Base-by-base conservation (phyloP, 2,888 invertebrate species). In the Odontocerum albicorne region DNA sequence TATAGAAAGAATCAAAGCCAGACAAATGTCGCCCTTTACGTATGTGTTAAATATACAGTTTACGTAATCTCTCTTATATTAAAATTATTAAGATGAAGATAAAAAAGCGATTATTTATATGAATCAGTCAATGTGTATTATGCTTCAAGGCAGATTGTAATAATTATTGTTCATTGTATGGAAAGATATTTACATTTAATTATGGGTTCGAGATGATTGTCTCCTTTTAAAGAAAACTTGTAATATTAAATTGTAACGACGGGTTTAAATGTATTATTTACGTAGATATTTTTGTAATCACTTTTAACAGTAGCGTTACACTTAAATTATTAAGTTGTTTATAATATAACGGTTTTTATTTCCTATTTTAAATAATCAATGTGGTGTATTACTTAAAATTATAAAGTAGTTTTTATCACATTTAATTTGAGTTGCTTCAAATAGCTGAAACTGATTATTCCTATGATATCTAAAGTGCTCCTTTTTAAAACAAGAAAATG, bases 101-200 rank as follows among this genome's bases (percentile, higher is more conserved):
- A 15, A 32, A 19, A 31, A 51, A 43, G 38, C 22, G 38, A 16
- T 15, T 32, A 8, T 8, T n/a, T 27, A 27, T 10, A 4, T 27
- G 27, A 7, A 27, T 27, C 27, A 27, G 27, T 27, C 10, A 27
- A 10, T 10, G 27, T 27, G 10, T 7, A 4, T 27, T 27, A 27
- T 27, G 45, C 31, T 32, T 31, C 27, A 10, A 17, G 52, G 35
- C 38, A 32, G 22, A n/a, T 45, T 38, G 38, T 45, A 45, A 46
- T 49, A 40, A 51, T 58, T 49, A 49, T 58, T 55, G 50, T 50
- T 38, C 55, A 54, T 59, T 59, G 55, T 55, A 38, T 35, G 52
- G 36, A 15, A 39, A 40, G 42, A 51, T 55, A 59, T 59, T 59
- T 52, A 51, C 59, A 59, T 59, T 55, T 55, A 59, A 59, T 59